Evolutionary conservation across 1,140 invertebrate genomes (phyloP), one percentile per base, ranked within the genome.

Genomic region (Venturia canescens): DNA sequence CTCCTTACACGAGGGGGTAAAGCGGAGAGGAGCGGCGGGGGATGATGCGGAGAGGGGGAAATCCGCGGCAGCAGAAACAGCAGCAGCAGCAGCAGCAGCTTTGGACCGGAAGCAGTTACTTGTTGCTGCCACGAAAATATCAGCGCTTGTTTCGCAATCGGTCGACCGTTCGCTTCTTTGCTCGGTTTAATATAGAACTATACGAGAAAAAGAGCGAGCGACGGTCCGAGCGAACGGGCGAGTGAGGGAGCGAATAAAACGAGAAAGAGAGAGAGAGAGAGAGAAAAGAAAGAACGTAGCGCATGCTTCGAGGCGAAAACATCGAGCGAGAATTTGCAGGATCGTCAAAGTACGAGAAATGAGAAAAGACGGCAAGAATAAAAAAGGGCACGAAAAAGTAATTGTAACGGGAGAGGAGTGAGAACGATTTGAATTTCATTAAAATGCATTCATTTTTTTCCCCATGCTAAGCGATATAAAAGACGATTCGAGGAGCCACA

Each of bases 61-160:
- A 70, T 60, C 79, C 53, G 75, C 38, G 38, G 38, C 38, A 44
- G 38, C 38, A 44, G 38, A 6, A 44, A 9, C 34, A 9, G 34
- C 3, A 34, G 34, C 34, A 34, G 34, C 34, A 34, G 34, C 34
- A 34, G 34, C 31, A 78, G 83, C 69, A 84, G 83, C 66, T 69
- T 79, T 86, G 84, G 89, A 87, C 88, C 89, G 89, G 89, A 90
- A 90, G 89, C 86, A 89, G 89, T 89, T 89, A 89, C 86, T 90
- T 88, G 87, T 87, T 87, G 88, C 88, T 86, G 88, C 83, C 88
- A 88, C 89, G 87, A 89, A 89, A 90, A 90, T 89, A 90, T 90
- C 88, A 88, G 84, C 85, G 86, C 79, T 81, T 84, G 87, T 90
- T 90, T 90, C 87, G 89, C 88, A 90, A 90, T 89, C 85, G 86